phyloP scores from a whole-genome alignment of 2,888 invertebrate genomes.

The Erynnis tages region DNA sequence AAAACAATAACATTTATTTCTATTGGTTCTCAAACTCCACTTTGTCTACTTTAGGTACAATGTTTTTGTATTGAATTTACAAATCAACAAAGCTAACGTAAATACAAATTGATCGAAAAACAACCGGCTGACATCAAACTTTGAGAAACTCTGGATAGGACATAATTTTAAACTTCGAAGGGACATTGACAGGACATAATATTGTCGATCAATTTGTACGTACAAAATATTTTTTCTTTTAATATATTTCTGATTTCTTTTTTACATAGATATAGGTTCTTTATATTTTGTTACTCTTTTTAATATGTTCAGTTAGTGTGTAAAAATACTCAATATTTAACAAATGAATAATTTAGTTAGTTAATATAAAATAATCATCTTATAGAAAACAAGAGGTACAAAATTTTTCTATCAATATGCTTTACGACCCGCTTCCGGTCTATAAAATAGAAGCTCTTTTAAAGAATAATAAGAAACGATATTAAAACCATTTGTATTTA shows the following conservation, averaged over 20 bases:
- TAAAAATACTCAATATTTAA: slow-evolving; percentile 79
- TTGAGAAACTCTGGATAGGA: slow-evolving; percentile 9
- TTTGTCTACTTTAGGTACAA: slow-evolving; percentile 75
- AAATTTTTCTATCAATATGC: slow-evolving; percentile 45
- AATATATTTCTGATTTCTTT: slow-evolving; percentile 65
- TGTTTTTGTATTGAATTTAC: slow-evolving; percentile 70
- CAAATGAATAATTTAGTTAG: slow-evolving; percentile 69
- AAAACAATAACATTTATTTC: slow-evolving; percentile 80
- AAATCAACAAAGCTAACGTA: slow-evolving; percentile 72
- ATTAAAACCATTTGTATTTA: slow-evolving; percentile 39
- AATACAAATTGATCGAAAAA: slow-evolving; percentile 49
- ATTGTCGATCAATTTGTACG: slow-evolving; percentile 53
- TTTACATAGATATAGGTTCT: slow-evolving; percentile 63
- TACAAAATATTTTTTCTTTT: slow-evolving; percentile 60
- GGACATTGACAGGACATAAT: slow-evolving; percentile 18
- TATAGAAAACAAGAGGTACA: slow-evolving; percentile 73
- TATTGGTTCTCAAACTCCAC: slow-evolving; percentile 76
- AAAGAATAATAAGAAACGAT: slow-evolving; percentile 44
- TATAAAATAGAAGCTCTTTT: slow-evolving; percentile 71
- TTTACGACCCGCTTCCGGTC: slow-evolving; percentile 22
- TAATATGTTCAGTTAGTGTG: slow-evolving; percentile 75
- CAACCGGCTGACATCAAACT: slow-evolving; percentile 9
- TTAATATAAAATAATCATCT: slow-evolving; percentile 72
- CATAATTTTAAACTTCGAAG: neutral
- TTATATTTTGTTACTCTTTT: slow-evolving; percentile 65